Conservation (phyloP, 2,888 invertebrate species). For the Pyrochroa serraticornis region DNA sequence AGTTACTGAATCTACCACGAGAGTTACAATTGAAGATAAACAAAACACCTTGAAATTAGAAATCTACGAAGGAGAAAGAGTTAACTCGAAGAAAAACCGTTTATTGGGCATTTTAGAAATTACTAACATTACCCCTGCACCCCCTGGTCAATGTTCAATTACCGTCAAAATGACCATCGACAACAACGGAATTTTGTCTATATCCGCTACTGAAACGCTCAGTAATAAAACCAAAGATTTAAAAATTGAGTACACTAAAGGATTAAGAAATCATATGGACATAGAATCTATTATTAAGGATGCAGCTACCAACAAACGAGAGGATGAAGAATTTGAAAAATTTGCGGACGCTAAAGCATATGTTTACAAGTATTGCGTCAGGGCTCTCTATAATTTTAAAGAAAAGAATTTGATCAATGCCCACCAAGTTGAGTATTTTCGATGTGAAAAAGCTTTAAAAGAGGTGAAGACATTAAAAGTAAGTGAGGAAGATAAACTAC, state of each 20-base stretch:
- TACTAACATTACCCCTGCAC: slow-evolving; percentile 19
- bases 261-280: slow-evolving; percentile 23
- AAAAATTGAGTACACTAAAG: slow-evolving; percentile 19
- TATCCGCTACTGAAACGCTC: slow-evolving; percentile 28
- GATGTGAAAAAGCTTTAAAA: no score
- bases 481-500: no score
- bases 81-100: slow-evolving; percentile 20
- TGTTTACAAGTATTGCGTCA: no score
- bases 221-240: slow-evolving; percentile 24
- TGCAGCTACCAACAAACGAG: background rate
- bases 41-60: slow-evolving; percentile 19
- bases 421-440: no score
- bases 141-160: slow-evolving; percentile 18
- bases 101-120: slow-evolving; percentile 21
- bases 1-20: slow-evolving; percentile 2
- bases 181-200: slow-evolving; percentile 32
- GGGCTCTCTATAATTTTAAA: no score
- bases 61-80: slow-evolving; percentile 35
- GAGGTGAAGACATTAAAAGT: no score
- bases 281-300: slow-evolving; percentile 19
- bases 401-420: no score
- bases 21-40: slow-evolving; percentile 14
- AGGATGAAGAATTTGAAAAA: no score
- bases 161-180: slow-evolving; percentile 19
- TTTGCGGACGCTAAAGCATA: no score